These are phyloP conservation scores for Chlorodrepanis virens DNA, from an alignment of 2,113 vertebrate genomes.

Conservation along the genomic window DNA sequence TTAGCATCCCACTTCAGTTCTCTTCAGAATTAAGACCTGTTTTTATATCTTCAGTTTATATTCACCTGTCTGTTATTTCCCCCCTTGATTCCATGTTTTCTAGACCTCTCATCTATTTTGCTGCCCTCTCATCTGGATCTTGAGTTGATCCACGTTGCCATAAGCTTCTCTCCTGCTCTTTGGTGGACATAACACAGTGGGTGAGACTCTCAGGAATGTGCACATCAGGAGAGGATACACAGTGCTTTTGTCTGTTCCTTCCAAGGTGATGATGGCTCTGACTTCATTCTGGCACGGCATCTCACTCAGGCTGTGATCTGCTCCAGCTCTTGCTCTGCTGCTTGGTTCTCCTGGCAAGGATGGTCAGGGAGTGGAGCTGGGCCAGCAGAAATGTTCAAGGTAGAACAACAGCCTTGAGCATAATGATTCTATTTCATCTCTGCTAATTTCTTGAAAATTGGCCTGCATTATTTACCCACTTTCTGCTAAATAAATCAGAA, in stretches of 20 bases:
- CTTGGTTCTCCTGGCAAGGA: fast-evolving
- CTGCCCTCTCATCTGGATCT: not conserved
- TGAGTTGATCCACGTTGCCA: not conserved
- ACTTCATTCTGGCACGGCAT: not conserved
- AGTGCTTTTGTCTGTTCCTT: not conserved
- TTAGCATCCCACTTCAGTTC: not conserved
- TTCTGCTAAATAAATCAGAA: not conserved
- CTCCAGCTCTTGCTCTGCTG: not conserved
- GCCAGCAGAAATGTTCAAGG: not conserved
- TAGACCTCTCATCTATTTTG: not conserved
- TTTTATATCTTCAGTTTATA: not conserved
- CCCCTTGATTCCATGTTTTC: not conserved
- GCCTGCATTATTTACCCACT: not conserved
- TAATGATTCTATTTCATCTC: not conserved
- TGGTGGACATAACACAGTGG: not conserved
- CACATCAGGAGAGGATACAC: not conserved
- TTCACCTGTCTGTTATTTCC: not conserved
- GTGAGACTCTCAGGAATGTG: not conserved
- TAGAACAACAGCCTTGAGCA: not conserved
- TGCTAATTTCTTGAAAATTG: not conserved
- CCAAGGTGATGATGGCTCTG: not conserved
- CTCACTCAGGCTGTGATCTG: not conserved
- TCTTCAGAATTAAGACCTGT: not conserved
- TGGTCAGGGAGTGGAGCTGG: not conserved
- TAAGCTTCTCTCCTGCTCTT: not conserved